Evolutionary conservation across 2,797 vertebrate species (phyloP).

Genomic region (Holocentrus rufus): DNA sequence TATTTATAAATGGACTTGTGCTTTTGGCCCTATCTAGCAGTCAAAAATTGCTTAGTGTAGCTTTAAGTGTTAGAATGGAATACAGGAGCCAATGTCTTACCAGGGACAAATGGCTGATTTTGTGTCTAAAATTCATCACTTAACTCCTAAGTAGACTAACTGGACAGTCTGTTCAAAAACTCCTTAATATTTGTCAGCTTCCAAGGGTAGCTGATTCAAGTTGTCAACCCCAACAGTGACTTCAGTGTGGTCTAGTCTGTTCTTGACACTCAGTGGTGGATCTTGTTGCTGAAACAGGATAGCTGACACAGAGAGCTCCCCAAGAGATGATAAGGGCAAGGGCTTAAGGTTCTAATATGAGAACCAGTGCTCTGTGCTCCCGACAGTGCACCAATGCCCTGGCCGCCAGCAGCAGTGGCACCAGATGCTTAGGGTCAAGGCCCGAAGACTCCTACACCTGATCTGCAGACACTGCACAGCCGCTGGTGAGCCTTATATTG

Average conservation of each 20-base stretch:
- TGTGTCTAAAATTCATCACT: too few species aligned
- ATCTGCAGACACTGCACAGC: conserved; percentile 22
- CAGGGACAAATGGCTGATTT: too few species aligned
- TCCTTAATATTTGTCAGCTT: not conserved
- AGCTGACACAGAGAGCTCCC: conserved; percentile 49
- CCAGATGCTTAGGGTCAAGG: conserved; percentile 48
- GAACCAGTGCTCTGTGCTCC: conserved; percentile 5
- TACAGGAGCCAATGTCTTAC: too few species aligned
- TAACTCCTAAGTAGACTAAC: too few species aligned
- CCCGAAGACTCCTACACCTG: conserved; percentile 4
- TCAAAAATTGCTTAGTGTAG: too few species aligned
- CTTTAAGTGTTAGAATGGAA: too few species aligned
- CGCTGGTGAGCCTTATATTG: not conserved
- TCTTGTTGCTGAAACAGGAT: conserved; percentile 58
- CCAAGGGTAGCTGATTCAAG: conserved; percentile 2
- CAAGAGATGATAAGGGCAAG: conserved; percentile 71
- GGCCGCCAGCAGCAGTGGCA: conserved; percentile 5
- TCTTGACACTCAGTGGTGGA: conserved; percentile 1
- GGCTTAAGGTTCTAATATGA: conserved; percentile 53
- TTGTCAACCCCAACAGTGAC: not conserved
- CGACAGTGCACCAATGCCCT: conserved; percentile 18
- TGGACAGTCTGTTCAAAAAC: too few species aligned
- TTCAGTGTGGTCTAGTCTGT: conserved; percentile 22
- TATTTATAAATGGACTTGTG: too few species aligned
- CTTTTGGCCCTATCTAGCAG: too few species aligned